These are phyloP conservation scores for Platygyra sinensis DNA, from an alignment of 64 coral and sea anemone genomes.

Conservation along the genomic window DNA sequence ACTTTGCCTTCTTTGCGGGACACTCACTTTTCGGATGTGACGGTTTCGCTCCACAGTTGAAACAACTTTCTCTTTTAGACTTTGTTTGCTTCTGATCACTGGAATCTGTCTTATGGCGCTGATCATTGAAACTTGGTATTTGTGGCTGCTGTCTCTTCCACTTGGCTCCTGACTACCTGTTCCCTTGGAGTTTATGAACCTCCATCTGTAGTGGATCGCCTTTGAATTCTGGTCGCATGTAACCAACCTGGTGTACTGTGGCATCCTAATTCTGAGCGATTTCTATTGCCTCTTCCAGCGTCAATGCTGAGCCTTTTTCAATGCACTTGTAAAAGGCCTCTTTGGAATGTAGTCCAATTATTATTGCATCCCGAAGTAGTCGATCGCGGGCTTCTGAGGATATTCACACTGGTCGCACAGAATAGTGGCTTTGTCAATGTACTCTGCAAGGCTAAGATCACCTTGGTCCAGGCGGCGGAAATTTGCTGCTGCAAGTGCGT, in stretches of 20 bases:
- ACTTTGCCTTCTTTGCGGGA: slow-evolving; percentile 2
- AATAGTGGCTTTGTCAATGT: slow-evolving; percentile 15
- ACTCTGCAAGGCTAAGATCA: slow-evolving; percentile 17
- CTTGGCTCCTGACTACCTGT: not conserved
- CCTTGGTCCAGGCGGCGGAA: slow-evolving; percentile 6
- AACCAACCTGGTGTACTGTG: slow-evolving; percentile 5
- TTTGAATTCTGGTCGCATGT: not conserved
- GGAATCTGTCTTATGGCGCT: not conserved
- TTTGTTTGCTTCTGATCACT: not conserved
- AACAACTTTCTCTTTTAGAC: slow-evolving; percentile 4
- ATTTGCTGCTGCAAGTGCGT: not conserved
- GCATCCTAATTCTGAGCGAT: slow-evolving; percentile 24
- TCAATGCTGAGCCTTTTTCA: slow-evolving; percentile 32
- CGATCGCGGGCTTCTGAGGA: slow-evolving; percentile 17
- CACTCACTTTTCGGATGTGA: slow-evolving; percentile 4
- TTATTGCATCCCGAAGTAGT: slow-evolving; percentile 16
- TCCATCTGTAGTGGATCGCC: too few species aligned
- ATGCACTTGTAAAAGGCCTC: slow-evolving; percentile 30
- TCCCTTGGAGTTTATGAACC: not conserved
- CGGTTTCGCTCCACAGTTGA: slow-evolving; percentile 34
- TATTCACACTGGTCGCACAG: slow-evolving; percentile 35
- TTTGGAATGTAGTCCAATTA: slow-evolving; percentile 9
- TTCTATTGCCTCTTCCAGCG: slow-evolving; percentile 11
- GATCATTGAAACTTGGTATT: not conserved
- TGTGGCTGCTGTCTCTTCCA: not conserved